Base-by-base conservation (phyloP, 2,113 vertebrate species). In the Phyllostomus discolor region DNA sequence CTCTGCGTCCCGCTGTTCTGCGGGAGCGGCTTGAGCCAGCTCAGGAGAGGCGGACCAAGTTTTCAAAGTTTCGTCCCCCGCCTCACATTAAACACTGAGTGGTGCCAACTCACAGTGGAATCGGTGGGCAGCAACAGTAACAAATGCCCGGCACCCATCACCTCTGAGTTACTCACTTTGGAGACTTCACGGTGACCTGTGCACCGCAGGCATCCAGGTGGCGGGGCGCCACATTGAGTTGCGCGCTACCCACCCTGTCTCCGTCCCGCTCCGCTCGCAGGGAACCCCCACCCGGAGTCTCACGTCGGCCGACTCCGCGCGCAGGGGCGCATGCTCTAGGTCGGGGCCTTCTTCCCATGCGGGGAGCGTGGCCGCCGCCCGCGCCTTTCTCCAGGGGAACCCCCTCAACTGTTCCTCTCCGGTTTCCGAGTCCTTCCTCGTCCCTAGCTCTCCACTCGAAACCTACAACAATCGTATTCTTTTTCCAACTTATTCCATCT, bases 151-250 rank as follows among this genome's bases (percentile, higher is more conserved):
- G 10, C 14, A 26, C 2, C 57, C 14, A 22, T 33, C 35, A 41
- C 20, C 46, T 73, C 54, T 35, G 62, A 24, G 57, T 11, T 15
- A 46, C 57, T 62, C 50, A 31, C 52, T 67, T 76, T 59, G 2
- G 57, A 10, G 7, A 46, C 17, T 48, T 76, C 16, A 43, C 12
- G 8, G 11, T 14, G 64, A 38, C 26, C 46, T 80, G 1, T n/a
- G 12, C 43, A 69, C 9, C 16, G 31, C 31, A 50, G 11, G 22
- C n/a, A 52, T 43, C 59, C 62, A 6, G 4, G 24, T 7, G 38
- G 38, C 12, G 14, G 38, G 41, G 12, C 24, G 22, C 24, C 11
- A 8, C 3, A 4, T 1, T 1, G 16, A 16, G 38, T 41, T 1
- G 41, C 28, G 41, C 16, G 26, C 24, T 9, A 10, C 4, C 38